These are phyloP conservation scores for Thalassophryne amazonica DNA, from an alignment of 2,797 vertebrate genomes.

Conservation along the genomic window DNA sequence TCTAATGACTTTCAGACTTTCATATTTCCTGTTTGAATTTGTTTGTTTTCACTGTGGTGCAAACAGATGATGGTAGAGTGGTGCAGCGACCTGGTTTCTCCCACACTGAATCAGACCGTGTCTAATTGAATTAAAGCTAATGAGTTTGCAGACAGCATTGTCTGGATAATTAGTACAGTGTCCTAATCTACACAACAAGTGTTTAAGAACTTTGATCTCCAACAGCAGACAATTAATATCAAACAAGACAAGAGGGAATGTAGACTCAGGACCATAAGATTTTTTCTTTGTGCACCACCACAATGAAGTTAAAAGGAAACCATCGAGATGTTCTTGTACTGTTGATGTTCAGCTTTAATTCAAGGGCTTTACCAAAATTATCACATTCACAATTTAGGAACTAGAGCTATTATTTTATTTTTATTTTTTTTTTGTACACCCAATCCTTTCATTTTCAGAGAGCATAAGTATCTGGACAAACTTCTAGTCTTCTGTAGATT, in stretches of 20 bases:
- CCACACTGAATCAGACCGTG: constrained; percentile 29
- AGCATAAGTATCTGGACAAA: too few species aligned
- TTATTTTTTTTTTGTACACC: too few species aligned
- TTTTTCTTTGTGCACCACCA: too few species aligned
- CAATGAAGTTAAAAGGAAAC: too few species aligned
- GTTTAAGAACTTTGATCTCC: constrained; percentile 24
- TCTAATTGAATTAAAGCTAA: constrained; percentile 72
- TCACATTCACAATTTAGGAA: too few species aligned
- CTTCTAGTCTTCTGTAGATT: too few species aligned
- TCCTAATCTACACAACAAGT: constrained; percentile 39
- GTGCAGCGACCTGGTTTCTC: constrained; percentile 11
- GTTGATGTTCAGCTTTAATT: too few species aligned
- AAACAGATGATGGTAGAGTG: constrained; percentile 2
- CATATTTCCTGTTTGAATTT: background rate
- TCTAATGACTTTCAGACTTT: background rate
- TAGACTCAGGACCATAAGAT: too few species aligned
- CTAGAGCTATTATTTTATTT: too few species aligned
- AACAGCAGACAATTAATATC: constrained; percentile 5
- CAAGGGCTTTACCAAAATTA: too few species aligned
- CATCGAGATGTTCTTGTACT: too few species aligned
- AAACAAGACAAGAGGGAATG: background rate
- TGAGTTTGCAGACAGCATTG: constrained; percentile 57
- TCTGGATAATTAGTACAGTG: constrained; percentile 34
- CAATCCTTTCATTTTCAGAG: too few species aligned
- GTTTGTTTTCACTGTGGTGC: background rate